phyloP scores from a whole-genome alignment of 1,140 invertebrate genomes.

The Ditylenchus dipsaci region DNA sequence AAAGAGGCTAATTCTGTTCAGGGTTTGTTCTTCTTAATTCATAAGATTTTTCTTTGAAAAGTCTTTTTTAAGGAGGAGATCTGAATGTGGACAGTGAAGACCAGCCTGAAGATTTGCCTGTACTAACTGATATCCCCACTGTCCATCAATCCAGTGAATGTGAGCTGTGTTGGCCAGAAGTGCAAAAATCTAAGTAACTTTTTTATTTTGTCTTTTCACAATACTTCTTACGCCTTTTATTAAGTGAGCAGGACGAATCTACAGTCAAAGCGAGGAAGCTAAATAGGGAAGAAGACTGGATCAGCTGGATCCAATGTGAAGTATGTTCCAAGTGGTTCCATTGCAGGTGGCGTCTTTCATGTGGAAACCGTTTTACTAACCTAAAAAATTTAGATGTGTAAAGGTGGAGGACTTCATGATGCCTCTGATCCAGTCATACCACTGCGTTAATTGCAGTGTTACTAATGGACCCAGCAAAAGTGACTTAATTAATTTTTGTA shows the following conservation, averaged over 20 bases:
- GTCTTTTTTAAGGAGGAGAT: too few relatives aligned
- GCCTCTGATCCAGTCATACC: conserved; percentile 71
- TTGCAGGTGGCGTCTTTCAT: conserved; percentile 62
- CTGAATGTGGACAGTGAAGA: too few relatives aligned
- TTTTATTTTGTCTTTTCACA: background rate
- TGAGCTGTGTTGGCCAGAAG: too few relatives aligned
- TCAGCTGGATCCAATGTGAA: conserved; percentile 18
- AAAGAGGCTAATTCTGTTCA: too few relatives aligned
- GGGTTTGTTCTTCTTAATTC: too few relatives aligned
- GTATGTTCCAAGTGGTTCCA: conserved; percentile 67
- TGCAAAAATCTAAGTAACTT: too few relatives aligned
- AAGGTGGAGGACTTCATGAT: conserved; percentile 85
- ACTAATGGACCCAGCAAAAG: too few relatives aligned
- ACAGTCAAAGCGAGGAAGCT: background rate
- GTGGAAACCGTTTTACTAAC: background rate
- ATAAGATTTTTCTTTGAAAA: too few relatives aligned
- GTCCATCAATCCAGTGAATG: too few relatives aligned
- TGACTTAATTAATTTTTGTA: too few relatives aligned
- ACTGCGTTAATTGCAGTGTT: conserved; percentile 5
- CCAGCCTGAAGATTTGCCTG: too few relatives aligned
- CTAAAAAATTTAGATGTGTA: conserved; percentile 67
- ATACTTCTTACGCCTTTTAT: background rate
- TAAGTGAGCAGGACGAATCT: background rate
- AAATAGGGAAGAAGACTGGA: background rate
- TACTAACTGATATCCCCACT: too few relatives aligned